Evolutionary conservation across 2,797 vertebrate genomes (phyloP).

Genomic region (Peromyscus melanophrys): DNA sequence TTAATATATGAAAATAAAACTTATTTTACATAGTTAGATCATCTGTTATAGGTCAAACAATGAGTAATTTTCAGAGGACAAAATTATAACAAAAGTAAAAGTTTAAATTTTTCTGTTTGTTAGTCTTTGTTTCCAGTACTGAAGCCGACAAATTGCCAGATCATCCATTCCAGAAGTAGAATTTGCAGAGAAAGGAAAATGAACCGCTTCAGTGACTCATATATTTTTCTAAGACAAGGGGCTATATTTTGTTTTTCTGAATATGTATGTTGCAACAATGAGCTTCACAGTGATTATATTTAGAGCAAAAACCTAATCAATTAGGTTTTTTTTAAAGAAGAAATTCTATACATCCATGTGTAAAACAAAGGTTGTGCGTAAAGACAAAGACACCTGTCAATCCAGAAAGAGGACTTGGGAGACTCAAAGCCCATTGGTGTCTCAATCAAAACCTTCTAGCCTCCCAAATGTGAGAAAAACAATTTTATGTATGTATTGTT

Average conservation of each 20-base stretch:
- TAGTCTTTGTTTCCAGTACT: neutral
- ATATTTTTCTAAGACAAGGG: neutral
- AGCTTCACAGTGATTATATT: neutral
- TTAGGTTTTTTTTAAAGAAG: neutral
- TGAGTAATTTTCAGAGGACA: too few relatives aligned
- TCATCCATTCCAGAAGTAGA: neutral
- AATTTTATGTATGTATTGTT: neutral
- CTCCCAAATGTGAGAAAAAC: neutral
- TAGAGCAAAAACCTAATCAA: neutral
- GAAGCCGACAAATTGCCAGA: neutral
- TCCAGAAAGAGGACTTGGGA: neutral
- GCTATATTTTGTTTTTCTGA: neutral
- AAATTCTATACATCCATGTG: neutral
- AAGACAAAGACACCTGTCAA: neutral
- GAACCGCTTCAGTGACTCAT: neutral
- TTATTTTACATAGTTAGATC: neutral
- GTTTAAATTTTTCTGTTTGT: neutral
- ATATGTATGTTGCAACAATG: neutral
- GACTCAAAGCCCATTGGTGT: neutral
- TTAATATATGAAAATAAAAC: neutral
- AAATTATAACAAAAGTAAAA: neutral
- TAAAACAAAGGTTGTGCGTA: accelerated
- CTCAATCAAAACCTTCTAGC: neutral
- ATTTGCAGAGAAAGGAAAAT: neutral
- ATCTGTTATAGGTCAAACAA: neutral